Evolutionary conservation across 2,888 invertebrate genomes (phyloP).

Genomic region (Perizoma flavofasciatum): DNA sequence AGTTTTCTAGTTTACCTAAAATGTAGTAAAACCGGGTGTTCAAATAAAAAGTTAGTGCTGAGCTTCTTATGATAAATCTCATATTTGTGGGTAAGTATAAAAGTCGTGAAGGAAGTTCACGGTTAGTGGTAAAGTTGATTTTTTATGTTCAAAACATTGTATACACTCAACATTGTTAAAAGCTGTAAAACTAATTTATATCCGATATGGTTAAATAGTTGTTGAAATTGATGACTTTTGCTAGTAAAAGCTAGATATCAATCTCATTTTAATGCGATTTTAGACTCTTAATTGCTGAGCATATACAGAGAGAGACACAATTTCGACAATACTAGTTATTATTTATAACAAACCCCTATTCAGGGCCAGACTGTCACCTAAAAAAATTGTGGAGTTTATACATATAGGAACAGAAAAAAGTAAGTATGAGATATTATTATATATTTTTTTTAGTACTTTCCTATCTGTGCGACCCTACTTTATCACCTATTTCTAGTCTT

Average conservation of each 20-base stretch:
- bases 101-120: slow-evolving; percentile 28
- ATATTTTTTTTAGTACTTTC: no score
- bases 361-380: no score
- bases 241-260: slow-evolving; percentile 14
- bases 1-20: slow-evolving; percentile 20
- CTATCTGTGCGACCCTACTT: no score
- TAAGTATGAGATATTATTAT: no score
- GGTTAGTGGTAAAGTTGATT: slow-evolving; percentile 36
- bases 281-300: no score
- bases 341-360: no score
- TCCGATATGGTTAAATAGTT: slow-evolving; percentile 49
- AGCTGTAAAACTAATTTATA: slow-evolving; percentile 61
- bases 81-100: slow-evolving; percentile 28
- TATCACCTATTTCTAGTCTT: no score
- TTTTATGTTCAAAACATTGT: slow-evolving; percentile 51
- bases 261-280: background rate
- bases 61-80: slow-evolving; percentile 28
- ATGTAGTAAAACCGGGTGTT: slow-evolving; percentile 20
- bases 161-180: slow-evolving; percentile 47
- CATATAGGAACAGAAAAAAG: no score
- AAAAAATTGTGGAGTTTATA: no score
- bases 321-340: no score
- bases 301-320: no score
- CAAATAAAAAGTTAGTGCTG: slow-evolving; percentile 23
- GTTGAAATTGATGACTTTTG: slow-evolving; percentile 22